Evolutionary conservation across 2,888 invertebrate species (phyloP).

Genomic region (Polydrusus tereticollis): DNA sequence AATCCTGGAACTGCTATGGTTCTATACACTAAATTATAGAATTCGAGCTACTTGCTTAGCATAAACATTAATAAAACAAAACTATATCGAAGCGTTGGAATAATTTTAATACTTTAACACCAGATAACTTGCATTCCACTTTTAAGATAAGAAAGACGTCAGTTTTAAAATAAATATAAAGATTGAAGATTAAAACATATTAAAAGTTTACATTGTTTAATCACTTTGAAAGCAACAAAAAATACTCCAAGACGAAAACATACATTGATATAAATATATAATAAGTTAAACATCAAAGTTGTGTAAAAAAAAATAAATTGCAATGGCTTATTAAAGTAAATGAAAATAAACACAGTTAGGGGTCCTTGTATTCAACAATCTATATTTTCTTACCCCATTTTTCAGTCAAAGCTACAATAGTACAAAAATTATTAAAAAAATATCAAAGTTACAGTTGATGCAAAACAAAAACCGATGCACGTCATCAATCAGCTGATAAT

Average conservation of each 20-base stretch:
- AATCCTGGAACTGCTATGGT: constrained; percentile 6
- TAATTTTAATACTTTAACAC: constrained; percentile 27
- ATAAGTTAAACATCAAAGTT: too few relatives aligned
- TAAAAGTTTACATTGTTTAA: constrained; percentile 1
- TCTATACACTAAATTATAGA: constrained; percentile 4
- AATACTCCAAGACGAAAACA: not conserved
- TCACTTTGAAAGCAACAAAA: not conserved
- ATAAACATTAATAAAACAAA: constrained; percentile 2
- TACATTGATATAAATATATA: not conserved
- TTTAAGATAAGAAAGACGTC: constrained; percentile 38
- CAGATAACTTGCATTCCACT: constrained; percentile 41
- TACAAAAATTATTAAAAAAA: too few relatives aligned
- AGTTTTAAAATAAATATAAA: constrained; percentile 33
- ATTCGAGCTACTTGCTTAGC: constrained; percentile 1
- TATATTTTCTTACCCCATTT: too few relatives aligned
- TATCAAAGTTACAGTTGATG: too few relatives aligned
- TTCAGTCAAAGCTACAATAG: too few relatives aligned
- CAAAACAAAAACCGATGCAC: too few relatives aligned
- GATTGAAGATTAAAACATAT: not conserved
- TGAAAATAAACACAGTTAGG: too few relatives aligned
- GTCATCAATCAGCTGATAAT: too few relatives aligned
- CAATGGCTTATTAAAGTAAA: too few relatives aligned
- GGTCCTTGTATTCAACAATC: too few relatives aligned
- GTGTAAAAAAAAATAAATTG: too few relatives aligned
- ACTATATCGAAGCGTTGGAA: constrained; percentile 5